Evolutionary conservation across 1,140 invertebrate species (phyloP).

Genomic region (Lanistes nyassanus): DNA sequence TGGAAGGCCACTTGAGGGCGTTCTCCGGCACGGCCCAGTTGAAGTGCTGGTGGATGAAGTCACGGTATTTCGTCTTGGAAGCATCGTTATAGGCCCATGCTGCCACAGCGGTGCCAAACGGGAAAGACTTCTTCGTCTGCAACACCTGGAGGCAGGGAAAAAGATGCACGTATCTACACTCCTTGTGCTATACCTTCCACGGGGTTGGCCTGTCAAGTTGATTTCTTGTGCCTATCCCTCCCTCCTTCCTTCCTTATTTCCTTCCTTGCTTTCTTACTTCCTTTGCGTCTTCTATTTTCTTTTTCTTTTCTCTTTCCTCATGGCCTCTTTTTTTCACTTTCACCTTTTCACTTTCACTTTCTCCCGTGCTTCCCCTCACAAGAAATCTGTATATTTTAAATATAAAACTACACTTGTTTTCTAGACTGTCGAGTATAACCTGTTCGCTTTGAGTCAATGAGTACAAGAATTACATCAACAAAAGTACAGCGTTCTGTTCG

Average conservation of each 20-base stretch:
- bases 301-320: background rate
- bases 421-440: background rate
- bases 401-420: no score
- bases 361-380: background rate
- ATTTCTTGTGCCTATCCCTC: background rate
- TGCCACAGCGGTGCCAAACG: background rate
- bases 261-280: slow-evolving; percentile 1
- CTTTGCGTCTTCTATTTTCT: background rate
- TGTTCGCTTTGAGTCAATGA: background rate
- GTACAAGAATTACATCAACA: background rate
- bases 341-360: background rate
- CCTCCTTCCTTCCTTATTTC: background rate
- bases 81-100: background rate
- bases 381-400: background rate
- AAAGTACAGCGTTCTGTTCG: background rate
- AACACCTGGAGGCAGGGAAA: background rate
- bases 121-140: background rate
- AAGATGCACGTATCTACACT: background rate
- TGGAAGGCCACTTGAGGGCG: slow-evolving; percentile 33
- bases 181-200: background rate
- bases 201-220: background rate
- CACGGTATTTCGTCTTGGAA: slow-evolving; percentile 24
- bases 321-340: background rate
- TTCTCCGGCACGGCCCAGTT: slow-evolving; percentile 38
- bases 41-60: slow-evolving; percentile 37